These are phyloP conservation scores for Eidolon dupreanum DNA, from an alignment of 2,797 vertebrate genomes.

Conservation along the genomic window DNA sequence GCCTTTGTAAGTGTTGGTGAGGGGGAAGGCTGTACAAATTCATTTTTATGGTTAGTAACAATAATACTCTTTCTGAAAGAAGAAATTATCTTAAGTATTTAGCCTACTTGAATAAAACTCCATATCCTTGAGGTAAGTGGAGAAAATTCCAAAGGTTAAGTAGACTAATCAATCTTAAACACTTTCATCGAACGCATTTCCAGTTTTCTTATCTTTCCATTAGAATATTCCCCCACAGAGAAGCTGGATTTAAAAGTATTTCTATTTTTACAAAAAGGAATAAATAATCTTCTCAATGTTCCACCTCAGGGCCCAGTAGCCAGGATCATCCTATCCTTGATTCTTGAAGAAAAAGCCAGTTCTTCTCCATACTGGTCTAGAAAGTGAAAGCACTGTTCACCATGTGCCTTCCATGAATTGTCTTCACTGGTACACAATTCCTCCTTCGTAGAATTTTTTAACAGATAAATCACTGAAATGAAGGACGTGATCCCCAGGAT, in stretches of 20 bases:
- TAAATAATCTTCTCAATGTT: neutral
- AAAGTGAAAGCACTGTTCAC: neutral
- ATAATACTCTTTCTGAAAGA: conserved; percentile 52
- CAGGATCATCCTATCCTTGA: conserved; percentile 56
- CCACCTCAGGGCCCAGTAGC: neutral
- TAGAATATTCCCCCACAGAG: neutral
- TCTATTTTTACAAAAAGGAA: conserved; percentile 44
- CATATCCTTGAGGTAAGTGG: neutral
- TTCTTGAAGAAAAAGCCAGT: neutral
- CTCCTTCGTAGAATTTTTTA: neutral
- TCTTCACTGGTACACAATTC: neutral
- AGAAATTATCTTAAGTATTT: conserved; percentile 35
- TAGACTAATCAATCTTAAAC: conserved; percentile 32
- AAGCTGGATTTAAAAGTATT: neutral
- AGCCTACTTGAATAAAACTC: conserved; percentile 35
- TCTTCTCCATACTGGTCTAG: neutral
- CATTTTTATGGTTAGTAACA: conserved; percentile 54
- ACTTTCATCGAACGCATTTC: neutral
- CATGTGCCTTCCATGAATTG: neutral
- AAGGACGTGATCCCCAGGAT: neutral
- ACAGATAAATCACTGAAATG: neutral
- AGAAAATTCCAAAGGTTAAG: neutral
- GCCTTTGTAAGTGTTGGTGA: conserved; percentile 48
- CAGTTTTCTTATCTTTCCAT: conserved; percentile 32
- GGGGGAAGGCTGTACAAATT: neutral